Percentiles rank a stretch among this genome's conserved stretches.
Conservation (phyloP, 2,888 invertebrate species). For the Noctua janthina region DNA sequence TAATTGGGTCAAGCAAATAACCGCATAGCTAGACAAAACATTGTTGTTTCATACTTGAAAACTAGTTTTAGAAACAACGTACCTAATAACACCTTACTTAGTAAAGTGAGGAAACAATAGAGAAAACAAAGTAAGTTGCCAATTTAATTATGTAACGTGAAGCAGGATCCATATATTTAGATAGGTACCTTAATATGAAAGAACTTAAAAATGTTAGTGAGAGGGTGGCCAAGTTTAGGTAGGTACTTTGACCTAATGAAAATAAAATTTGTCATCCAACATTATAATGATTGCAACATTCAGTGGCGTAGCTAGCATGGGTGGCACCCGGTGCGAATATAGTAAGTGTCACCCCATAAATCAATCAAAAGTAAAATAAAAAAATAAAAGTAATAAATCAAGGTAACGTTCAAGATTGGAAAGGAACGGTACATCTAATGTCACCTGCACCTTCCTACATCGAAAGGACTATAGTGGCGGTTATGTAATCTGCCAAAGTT, state of each 20-base stretch:
- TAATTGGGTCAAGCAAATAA: constrained; percentile 70
- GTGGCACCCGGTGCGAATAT: too few relatives aligned
- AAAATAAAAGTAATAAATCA: too few relatives aligned
- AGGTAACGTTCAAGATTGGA: too few relatives aligned
- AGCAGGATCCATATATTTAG: neutral
- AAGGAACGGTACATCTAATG: too few relatives aligned
- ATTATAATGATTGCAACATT: neutral
- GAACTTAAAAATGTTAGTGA: neutral
- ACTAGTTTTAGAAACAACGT: neutral
- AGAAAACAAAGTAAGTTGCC: neutral
- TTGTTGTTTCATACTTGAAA: constrained; percentile 18
- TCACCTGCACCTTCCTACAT: too few relatives aligned
- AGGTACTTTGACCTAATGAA: neutral
- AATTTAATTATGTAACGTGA: neutral
- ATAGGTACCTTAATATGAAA: neutral
- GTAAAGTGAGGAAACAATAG: neutral
- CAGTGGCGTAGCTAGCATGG: too few relatives aligned
- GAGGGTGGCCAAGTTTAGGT: neutral
- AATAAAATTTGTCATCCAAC: neutral
- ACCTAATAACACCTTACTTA: neutral
- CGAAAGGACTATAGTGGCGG: too few relatives aligned
- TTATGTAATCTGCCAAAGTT: too few relatives aligned
- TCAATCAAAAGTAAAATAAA: too few relatives aligned
- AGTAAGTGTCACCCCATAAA: too few relatives aligned
- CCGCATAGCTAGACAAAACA: constrained; percentile 50